These are phyloP conservation scores for Trichopoda pennipes DNA, from an alignment of 2,888 invertebrate species.

Conservation along the genomic window DNA sequence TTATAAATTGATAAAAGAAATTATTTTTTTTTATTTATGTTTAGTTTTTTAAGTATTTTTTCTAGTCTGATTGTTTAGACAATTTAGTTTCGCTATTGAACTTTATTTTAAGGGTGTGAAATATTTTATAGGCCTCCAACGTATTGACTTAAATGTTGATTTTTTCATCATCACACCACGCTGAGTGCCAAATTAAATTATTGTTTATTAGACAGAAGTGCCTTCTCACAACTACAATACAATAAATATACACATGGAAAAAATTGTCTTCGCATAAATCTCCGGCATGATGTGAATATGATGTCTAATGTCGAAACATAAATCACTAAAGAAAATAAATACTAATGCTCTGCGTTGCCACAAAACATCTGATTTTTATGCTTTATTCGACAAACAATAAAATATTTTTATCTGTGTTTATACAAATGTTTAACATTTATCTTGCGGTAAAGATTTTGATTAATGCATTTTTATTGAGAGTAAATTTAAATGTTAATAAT, in stretches of 20 bases:
- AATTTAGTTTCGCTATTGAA: constrained; percentile 50
- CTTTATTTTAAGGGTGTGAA: constrained; percentile 50
- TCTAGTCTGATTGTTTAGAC: constrained; percentile 14
- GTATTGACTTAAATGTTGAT: no score
- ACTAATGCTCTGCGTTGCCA: no score
- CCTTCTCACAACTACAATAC: neutral
- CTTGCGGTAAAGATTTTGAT: constrained; percentile 39
- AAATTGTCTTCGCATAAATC: constrained; percentile 32
- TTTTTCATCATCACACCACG: neutral
- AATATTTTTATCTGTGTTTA: constrained; percentile 46
- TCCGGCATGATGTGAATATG: constrained; percentile 52
- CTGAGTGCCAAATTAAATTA: constrained; percentile 55
- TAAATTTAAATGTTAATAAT: constrained; percentile 43
- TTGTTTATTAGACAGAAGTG: constrained; percentile 43
- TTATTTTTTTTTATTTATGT: no score
- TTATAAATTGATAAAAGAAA: no score
- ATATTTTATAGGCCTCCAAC: constrained; percentile 1
- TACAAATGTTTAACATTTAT: constrained; percentile 52
- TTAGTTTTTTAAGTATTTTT: no score
- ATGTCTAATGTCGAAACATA: constrained; percentile 54
- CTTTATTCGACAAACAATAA: constrained; percentile 4
- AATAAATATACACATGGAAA: neutral
- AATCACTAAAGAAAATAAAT: constrained; percentile 44
- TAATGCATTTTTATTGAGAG: constrained; percentile 42
- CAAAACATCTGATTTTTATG: no score